phyloP scores from a whole-genome alignment of 2,888 invertebrate genomes.

The Matsumyia berberina region DNA sequence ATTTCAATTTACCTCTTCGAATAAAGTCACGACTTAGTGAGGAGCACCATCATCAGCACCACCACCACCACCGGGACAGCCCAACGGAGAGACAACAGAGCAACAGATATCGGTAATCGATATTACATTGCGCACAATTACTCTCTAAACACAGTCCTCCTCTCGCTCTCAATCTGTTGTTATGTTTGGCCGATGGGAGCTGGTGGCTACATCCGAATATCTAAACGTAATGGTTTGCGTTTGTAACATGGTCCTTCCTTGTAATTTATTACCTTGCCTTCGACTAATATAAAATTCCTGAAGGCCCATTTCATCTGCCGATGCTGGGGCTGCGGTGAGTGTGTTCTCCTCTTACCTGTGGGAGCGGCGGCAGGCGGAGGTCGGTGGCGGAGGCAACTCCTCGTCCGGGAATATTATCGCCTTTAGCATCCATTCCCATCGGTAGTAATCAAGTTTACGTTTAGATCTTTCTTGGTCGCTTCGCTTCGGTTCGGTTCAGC shows the following conservation, averaged over 20 bases:
- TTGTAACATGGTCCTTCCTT: conserved; percentile 72
- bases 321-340: conserved; percentile 37
- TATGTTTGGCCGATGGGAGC: conserved; percentile 37
- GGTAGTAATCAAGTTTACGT: conserved; percentile 76
- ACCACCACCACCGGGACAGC: conserved; percentile 6
- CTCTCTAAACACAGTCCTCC: conserved; percentile 72
- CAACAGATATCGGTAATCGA: conserved; percentile 74
- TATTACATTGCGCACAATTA: conserved; percentile 77
- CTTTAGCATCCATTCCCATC: conserved; percentile 76
- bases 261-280: conserved; percentile 76
- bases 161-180: conserved; percentile 24
- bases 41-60: conserved; percentile 50
- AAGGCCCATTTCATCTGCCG: conserved; percentile 75
- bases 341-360: conserved; percentile 40
- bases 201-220: conserved; percentile 67
- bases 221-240: conserved; percentile 69
- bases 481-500: conserved; percentile 35
- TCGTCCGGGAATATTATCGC: conserved; percentile 74
- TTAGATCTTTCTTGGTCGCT: conserved; percentile 63
- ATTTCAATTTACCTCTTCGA: conserved; percentile 72
- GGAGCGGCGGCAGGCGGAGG: not conserved
- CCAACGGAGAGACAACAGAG: conserved; percentile 49
- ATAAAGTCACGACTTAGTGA: conserved; percentile 74
- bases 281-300: conserved; percentile 76
- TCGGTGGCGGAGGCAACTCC: conserved; percentile 11